Evolutionary conservation across 2,888 invertebrate genomes (phyloP).

Genomic region (Epiperipatus broadwayi): DNA sequence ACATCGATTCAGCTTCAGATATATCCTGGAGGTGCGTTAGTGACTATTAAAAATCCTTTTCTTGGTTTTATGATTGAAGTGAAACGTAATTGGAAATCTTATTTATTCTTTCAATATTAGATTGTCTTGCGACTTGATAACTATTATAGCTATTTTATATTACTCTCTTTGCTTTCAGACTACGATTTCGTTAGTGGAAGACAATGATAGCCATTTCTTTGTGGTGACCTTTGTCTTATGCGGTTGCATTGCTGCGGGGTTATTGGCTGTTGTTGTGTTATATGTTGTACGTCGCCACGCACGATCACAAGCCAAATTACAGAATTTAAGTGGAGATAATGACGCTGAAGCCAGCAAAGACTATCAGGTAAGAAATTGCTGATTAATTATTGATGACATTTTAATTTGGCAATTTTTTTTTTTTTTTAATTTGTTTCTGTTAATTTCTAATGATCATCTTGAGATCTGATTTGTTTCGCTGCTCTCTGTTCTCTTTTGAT

Average conservation of each 20-base stretch:
- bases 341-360: conserved; percentile 76
- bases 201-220: conserved; percentile 30
- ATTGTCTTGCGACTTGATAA: no score
- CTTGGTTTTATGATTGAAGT: no score
- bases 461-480: no score
- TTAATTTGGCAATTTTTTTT: not conserved
- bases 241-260: conserved; percentile 43
- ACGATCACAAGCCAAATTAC: conserved; percentile 55
- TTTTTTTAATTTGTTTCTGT: not conserved
- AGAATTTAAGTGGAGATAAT: conserved; percentile 41
- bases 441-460: not conserved
- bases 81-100: no score
- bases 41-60: no score
- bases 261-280: conserved; percentile 40
- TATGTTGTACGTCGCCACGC: conserved; percentile 54
- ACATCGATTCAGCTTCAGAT: no score
- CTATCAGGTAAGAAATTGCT: conserved; percentile 47
- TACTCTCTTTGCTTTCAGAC: conserved; percentile 16
- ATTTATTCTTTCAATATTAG: no score
- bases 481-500: no score
- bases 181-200: conserved; percentile 17
- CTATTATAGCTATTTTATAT: not conserved
- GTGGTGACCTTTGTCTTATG: conserved; percentile 39
- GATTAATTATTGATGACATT: not conserved
- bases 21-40: no score